Base-by-base conservation (phyloP, 2,888 invertebrate species). In the Pecten maximus region DNA sequence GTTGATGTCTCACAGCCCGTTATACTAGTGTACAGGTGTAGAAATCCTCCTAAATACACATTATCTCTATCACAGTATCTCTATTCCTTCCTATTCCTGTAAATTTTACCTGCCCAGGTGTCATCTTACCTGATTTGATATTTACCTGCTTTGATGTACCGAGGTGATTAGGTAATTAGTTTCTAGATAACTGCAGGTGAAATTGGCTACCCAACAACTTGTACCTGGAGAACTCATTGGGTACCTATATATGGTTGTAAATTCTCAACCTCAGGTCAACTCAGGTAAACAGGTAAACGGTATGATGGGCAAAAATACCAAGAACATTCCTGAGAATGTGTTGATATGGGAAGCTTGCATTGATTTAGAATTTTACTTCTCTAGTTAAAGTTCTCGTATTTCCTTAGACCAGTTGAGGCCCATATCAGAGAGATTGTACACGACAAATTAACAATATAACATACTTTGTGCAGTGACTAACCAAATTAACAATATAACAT, bases 61-160 rank as follows among this genome's bases (percentile, higher is more conserved):
- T 28, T 74, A 74, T 23, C 60, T 44, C 12, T 44, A 44, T 44
- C n/a, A n/a, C n/a, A n/a, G n/a, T 44, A 6, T 74, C 74, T 12
- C 74, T 74, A 3, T 35, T 8, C 1, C 74, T 74, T 74, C 74
- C 74, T 28, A 74, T 74, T 10, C 35, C 19, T 28, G 74, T 74
- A 74, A 74, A 8, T 74, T 74, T 74, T 74, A 74, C 74, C 74
- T 35, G 74, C 12, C 74, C 74, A 74, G 74, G 74, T 74, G 74
- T 74, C 74, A 74, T 74, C 35, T 74, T 74, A 74, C 74, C 74
- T 74, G 28, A 74, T 35, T 74, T 74, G 74, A 28, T 28, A 35
- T 28, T 74, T 74, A 74, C 35, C 74, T 35, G 74, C 74, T 74
- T 74, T 74, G 74, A 74, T 35, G 74, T 74, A 74, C 35, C 8